phyloP scores from a whole-genome alignment of 2,113 vertebrate genomes.

The Lontra canadensis region DNA sequence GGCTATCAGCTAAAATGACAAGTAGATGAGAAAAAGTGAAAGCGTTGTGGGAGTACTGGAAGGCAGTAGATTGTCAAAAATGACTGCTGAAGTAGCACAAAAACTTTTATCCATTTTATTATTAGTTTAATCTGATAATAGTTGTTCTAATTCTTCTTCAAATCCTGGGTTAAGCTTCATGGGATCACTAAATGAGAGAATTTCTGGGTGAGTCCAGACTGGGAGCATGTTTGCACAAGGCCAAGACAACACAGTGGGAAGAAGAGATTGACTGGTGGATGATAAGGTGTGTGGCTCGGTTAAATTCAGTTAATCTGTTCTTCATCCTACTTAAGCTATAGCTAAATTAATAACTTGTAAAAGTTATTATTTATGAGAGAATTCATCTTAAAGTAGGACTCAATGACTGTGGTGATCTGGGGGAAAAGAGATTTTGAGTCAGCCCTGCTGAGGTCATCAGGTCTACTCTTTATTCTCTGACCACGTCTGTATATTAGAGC shows the following conservation, averaged over 20 bases:
- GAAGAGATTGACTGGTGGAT: not conserved
- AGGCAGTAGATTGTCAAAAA: not conserved
- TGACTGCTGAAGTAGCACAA: too few species aligned
- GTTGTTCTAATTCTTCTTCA: not conserved
- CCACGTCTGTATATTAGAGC: not conserved
- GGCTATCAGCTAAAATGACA: not conserved
- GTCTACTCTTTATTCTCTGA: not conserved
- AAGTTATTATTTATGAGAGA: not conserved
- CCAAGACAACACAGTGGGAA: not conserved
- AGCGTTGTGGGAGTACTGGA: not conserved
- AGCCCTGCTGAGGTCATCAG: not conserved
- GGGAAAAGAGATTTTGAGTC: not conserved
- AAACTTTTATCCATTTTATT: not conserved
- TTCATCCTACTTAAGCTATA: not conserved
- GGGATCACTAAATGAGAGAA: not conserved
- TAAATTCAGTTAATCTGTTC: not conserved
- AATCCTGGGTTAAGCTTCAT: not conserved
- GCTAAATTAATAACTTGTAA: conserved; percentile 5
- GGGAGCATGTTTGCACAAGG: not conserved
- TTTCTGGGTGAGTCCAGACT: not conserved
- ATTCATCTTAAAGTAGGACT: not conserved
- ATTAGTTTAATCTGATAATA: not conserved
- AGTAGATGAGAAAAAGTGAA: not conserved
- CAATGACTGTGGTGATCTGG: not conserved
- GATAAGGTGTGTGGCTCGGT: not conserved